phyloP scores from a whole-genome alignment of 53 echinoderm and acorn worm species.

The Paelopatides confundens region DNA sequence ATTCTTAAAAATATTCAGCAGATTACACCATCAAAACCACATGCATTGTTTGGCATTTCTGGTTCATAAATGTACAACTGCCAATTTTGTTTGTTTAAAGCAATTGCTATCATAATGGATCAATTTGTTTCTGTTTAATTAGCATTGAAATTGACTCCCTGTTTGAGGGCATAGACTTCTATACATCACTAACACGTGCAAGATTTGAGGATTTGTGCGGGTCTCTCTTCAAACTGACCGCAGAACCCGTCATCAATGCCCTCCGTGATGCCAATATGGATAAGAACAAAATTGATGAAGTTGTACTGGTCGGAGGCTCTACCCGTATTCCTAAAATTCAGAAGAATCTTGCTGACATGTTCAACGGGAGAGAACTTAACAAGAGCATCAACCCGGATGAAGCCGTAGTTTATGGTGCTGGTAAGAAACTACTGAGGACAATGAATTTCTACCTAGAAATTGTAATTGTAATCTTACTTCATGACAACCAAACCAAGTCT shows the following conservation, averaged over 20 bases:
- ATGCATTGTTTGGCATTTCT: too few relatives aligned
- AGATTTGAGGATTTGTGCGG: conserved; percentile 86
- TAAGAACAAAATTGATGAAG: conserved; percentile 80
- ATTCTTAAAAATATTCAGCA: too few relatives aligned
- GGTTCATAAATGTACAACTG: too few relatives aligned
- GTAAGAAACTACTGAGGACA: conserved; percentile 71
- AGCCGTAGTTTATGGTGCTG: conserved; percentile 98
- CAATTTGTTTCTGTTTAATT: too few relatives aligned
- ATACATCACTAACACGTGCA: conserved; percentile 93
- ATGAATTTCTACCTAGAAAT: too few relatives aligned
- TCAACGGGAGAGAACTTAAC: conserved; percentile 89
- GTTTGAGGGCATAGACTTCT: conserved; percentile 95
- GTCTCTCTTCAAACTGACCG: conserved; percentile 35
- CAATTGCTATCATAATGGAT: too few relatives aligned
- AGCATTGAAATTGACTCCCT: conserved; percentile 97
- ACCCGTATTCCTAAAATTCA: conserved; percentile 98
- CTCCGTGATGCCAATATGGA: conserved; percentile 76
- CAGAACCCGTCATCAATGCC: conserved; percentile 85
- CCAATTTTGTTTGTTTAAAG: too few relatives aligned
- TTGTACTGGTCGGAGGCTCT: conserved; percentile 95
- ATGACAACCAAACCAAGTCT: too few relatives aligned
- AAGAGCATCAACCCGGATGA: conserved; percentile 99
- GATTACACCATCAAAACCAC: too few relatives aligned
- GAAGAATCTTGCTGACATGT: conserved; percentile 78
- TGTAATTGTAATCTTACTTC: too few relatives aligned